phyloP scores from a whole-genome alignment of 1,140 invertebrate species.

The Zaprionus tsacasi region DNA sequence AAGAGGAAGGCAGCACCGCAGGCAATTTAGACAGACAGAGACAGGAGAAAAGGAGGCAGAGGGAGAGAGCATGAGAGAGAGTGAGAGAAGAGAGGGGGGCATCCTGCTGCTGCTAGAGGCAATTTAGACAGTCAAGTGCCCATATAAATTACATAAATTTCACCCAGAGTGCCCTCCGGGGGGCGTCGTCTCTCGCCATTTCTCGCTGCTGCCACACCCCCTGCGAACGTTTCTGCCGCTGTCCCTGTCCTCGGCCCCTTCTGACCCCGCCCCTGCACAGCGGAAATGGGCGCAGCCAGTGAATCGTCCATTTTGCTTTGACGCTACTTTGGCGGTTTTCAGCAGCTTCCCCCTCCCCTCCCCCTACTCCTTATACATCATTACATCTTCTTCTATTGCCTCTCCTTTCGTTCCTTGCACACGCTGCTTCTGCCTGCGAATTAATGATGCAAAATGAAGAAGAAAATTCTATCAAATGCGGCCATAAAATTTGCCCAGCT shows the following conservation, averaged over 20 bases:
- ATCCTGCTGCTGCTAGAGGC: conserved; percentile 58
- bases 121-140: conserved; percentile 84
- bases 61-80: background rate
- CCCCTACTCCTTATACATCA: background rate
- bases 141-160: conserved; percentile 85
- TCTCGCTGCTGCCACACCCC: background rate
- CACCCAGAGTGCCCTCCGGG: conserved; percentile 59
- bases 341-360: background rate
- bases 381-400: background rate
- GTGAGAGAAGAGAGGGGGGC: background rate
- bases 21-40: background rate
- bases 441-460: conserved; percentile 7
- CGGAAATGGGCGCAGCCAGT: background rate
- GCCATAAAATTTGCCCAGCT: background rate
- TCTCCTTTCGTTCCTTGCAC: background rate
- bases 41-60: background rate
- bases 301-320: background rate
- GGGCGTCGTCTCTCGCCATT: background rate
- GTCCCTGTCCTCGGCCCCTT: too few species aligned
- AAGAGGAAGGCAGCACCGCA: background rate
- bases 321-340: background rate
- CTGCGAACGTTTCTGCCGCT: background rate
- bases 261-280: background rate
- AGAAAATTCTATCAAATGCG: conserved; percentile 3
- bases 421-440: background rate